Conservation (phyloP, 1,140 invertebrate genomes). For the Drosophila novamexicana region DNA sequence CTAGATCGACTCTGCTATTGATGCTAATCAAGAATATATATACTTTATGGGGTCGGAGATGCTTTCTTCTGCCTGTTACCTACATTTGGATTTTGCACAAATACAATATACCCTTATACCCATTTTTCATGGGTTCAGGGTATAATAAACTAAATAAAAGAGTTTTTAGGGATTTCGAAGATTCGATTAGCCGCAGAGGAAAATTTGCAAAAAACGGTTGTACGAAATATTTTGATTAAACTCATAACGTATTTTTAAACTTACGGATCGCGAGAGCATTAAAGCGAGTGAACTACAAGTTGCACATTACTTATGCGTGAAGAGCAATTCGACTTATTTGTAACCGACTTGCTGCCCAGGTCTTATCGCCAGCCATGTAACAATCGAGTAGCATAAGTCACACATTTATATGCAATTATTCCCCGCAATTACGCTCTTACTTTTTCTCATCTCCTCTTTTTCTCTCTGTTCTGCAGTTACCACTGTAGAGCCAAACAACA, state of each 20-base stretch:
- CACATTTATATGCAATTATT: constrained; percentile 51
- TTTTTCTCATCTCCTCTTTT: constrained; percentile 10
- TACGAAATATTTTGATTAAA: no score
- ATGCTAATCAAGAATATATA: no score
- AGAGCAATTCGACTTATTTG: not conserved
- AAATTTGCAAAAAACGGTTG: no score
- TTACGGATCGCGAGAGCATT: constrained; percentile 38
- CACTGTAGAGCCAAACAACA: constrained; percentile 86
- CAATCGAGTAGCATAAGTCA: constrained; percentile 16
- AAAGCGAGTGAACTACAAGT: constrained; percentile 6
- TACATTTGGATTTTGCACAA: no score
- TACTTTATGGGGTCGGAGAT: no score
- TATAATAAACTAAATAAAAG: no score
- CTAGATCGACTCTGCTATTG: no score
- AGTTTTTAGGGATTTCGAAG: no score
- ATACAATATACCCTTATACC: no score
- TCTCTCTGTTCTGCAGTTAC: constrained; percentile 73
- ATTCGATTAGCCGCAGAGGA: no score
- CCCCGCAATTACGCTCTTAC: not conserved
- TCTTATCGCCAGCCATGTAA: not conserved
- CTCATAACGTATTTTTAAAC: not conserved
- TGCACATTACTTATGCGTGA: constrained; percentile 44
- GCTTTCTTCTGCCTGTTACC: no score
- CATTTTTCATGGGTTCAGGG: no score
- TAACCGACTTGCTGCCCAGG: constrained; percentile 13